Evolutionary conservation across 2,797 vertebrate genomes (phyloP), one percentile per base, ranked within the genome.

Genomic region (Halcyon leucocephala): DNA sequence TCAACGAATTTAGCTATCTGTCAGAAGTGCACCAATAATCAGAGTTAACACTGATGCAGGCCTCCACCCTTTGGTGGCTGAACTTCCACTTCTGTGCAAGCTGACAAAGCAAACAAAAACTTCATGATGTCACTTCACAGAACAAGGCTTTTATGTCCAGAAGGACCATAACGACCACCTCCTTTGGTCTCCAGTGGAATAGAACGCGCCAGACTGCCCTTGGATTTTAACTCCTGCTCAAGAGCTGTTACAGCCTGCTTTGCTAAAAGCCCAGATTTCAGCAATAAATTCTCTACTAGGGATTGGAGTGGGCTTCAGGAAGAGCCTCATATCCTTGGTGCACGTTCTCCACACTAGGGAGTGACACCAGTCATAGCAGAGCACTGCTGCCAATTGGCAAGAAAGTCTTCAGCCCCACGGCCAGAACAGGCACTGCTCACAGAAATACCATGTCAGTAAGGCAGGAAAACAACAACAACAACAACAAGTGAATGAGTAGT

Each of bases 391-490:
- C 48, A 71, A 16, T 0, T 17, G 42, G 54, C 58, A 81, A 31
- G 24, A 46, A 21, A 88, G 69, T n/a, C 42, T 28, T 39, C 70
- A 93, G 46, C 14, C 55, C 58, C 46, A 31, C 0, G 2, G 54
- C 13, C 24, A 41, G 55, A 58, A 62, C 17, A 71, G 18, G 42
- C 26, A 80, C 24, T 61, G 54, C 31, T 70, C 70, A 64, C 49
- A 88, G 29, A 79, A 90, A 82, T 9, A 76, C 3, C 10, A 0
- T 6, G 20, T 4, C 37, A 35, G 19, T 71, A 39, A 61, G 7
- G 9, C 12, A 44, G 48, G 3, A 25, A 21, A 49, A 39, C 26
- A 7, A 12, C 6, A 1, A 2, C 1, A 1, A 19, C 19, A 28
- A 7, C 14, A 28, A 44, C 12, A 4, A 46, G 16, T 24, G 18